Evolutionary conservation across 2,888 invertebrate species (phyloP).

Genomic region (Limnephilus marmoratus): DNA sequence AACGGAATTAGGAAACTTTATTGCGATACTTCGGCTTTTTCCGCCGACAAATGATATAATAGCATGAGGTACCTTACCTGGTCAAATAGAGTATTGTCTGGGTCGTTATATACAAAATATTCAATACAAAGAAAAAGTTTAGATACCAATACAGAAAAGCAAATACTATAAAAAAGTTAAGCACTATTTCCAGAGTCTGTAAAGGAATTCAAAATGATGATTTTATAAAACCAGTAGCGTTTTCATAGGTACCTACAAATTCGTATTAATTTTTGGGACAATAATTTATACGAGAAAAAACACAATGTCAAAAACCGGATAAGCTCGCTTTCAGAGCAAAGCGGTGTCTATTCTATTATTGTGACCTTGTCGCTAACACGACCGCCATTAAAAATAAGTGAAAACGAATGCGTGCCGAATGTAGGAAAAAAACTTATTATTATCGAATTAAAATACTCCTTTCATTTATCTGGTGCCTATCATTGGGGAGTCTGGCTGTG

Average conservation of each 20-base stretch:
- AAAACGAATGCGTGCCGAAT: conserved; percentile 17
- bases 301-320: conserved; percentile 15
- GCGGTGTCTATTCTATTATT: background rate
- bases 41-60: conserved; percentile 20
- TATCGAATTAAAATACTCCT: conserved; percentile 1
- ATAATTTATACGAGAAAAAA: background rate
- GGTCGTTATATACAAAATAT: background rate
- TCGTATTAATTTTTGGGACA: background rate
- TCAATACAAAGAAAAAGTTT: background rate
- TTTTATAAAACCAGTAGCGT: background rate
- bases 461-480: conserved; percentile 3
- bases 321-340: conserved; percentile 4
- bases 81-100: background rate
- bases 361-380: background rate
- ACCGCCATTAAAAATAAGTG: conserved; percentile 25
- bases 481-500: background rate
- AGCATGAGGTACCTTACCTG: background rate
- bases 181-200: background rate
- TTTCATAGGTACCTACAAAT: background rate
- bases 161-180: background rate
- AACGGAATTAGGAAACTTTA: conserved; percentile 12
- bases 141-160: background rate
- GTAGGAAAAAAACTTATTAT: conserved; percentile 2
- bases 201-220: background rate
- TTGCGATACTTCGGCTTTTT: conserved; percentile 26